A percentile compares a stretch with the other conserved stretches of the same genome.
Conservation (phyloP, 2,113 vertebrate species). For the Catharus fuscescens region DNA sequence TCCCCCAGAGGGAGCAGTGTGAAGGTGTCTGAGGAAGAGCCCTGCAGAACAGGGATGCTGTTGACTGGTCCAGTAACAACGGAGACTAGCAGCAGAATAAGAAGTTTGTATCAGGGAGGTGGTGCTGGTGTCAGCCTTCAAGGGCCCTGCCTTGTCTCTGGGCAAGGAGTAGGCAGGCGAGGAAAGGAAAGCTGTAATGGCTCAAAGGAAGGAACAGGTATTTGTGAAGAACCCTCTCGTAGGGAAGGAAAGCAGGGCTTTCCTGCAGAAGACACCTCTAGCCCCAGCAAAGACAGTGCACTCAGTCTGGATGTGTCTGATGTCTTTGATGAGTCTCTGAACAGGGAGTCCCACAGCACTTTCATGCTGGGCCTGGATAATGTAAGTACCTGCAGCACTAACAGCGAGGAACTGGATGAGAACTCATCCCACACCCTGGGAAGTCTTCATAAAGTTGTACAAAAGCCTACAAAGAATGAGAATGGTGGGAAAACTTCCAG, state of each 20-base stretch:
- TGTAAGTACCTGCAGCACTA: constrained; percentile 61
- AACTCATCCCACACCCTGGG: constrained; percentile 11
- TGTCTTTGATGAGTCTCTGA: constrained; percentile 15
- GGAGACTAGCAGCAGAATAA: background rate
- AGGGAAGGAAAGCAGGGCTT: background rate
- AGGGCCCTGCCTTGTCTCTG: background rate
- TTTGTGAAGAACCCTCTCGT: background rate
- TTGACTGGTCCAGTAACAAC: background rate
- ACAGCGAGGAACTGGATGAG: constrained; percentile 70
- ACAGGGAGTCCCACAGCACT: background rate
- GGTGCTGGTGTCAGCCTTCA: background rate
- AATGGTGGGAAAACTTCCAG: constrained; percentile 55
- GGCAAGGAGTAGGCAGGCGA: background rate
- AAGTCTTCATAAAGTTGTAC: constrained; percentile 62
- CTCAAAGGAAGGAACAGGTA: background rate
- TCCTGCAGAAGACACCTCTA: background rate
- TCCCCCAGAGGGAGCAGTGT: background rate
- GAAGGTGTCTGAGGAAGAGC: background rate
- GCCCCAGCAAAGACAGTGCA: background rate
- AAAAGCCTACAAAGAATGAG: constrained; percentile 64
- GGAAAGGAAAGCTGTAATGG: background rate
- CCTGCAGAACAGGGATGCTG: background rate
- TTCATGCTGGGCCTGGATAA: constrained; percentile 23
- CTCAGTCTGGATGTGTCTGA: background rate
- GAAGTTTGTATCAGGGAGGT: background rate